Base-by-base conservation (phyloP, 2,888 invertebrate genomes). In the Alsophila aescularia region DNA sequence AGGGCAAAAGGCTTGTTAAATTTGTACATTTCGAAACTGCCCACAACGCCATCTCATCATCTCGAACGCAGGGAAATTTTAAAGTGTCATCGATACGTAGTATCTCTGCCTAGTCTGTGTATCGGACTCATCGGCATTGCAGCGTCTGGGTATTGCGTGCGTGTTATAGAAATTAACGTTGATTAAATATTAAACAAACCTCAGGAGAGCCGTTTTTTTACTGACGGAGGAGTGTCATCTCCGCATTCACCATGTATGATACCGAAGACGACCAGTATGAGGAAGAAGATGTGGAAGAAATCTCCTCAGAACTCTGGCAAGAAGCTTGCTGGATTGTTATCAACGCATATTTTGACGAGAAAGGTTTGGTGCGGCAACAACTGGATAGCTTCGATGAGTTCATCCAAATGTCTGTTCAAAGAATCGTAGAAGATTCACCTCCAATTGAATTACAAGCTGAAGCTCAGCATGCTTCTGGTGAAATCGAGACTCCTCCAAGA, bases 291-390 rank as follows among this genome's bases (percentile, higher is more conserved):
- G 95, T 95, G 9, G 98, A 98, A 84, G 99, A 99, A 90, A 98
- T 99, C 75, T 98, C 98, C 27, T 96, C 98, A 5, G 99, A 99
- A 81, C 92, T 99, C 64, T 99, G 99, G 99, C 99, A 99, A 87
- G 99, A 99, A 93, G 99, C 99, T 37, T 99, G 99, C 78, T 99
- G 99, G 99, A 99, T 99, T 78, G 99, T 99, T 58, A 99, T 99
- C 79, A 99, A 99, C 81, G 98, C 99, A 0, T 99, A 99, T 87
- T 99, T 99, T 81, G 99, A 99, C 81, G 99, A 99, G 84, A 99
- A 99, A 88, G 99, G 99, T 84, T 93, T 99, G 64, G 99, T 99
- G 36, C 95, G 99, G 44, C 99, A 99, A 83, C 99, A 99, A 82
- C 92, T 99, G 68, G 99, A 99, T 84, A 99, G 99, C 76, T 99